Evolutionary conservation across 1,140 invertebrate genomes (phyloP), one percentile per base, ranked within the genome.

Genomic region (Drosophila pruinosa): DNA sequence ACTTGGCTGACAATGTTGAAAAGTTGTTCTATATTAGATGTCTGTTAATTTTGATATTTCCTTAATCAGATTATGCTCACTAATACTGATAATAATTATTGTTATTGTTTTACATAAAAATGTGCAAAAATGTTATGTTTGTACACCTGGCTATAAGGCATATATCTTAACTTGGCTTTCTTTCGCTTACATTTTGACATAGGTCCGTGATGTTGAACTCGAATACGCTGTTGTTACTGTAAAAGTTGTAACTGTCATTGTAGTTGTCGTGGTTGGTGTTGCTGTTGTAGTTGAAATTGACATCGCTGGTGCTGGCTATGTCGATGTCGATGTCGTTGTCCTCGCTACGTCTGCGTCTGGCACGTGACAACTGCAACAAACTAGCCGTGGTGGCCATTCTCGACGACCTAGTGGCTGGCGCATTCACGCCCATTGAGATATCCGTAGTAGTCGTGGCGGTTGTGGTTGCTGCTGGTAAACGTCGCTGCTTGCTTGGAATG

Each of bases 191-290:
- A 52, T 89, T 89, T 68, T 89, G 75, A 76, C 86, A 89, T 47
- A 76, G 79, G 56, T 89, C 80, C 63, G 86, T 89, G 26, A 89
- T 59, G 57, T 89, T 89, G 72, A 89, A 89, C 71, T 78, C 78
- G 63, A 78, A 82, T 58, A 47, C 65, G 24, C 53, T 57, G 24
- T 8, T 50, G 39, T 36, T 53, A 43, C 48, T 50, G 47, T n/a
- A n/a, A n/a, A n/a, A n/a, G n/a, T n/a, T n/a, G n/a, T n/a, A n/a
- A n/a, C n/a, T n/a, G n/a, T n/a, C n/a, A n/a, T 54, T 12, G 47
- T 26, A 22, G 8, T 41, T 52, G 38, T 3, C 6, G 21, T 39
- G 12, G 34, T 26, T 15, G 45, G 31, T 53, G 26, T 26, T 67
- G 48, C 26, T 47, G 36, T 57, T 59, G 36, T 59, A 69, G 39